Conservation (phyloP, 2,113 vertebrate genomes). For the Anser brachyrhynchus region DNA sequence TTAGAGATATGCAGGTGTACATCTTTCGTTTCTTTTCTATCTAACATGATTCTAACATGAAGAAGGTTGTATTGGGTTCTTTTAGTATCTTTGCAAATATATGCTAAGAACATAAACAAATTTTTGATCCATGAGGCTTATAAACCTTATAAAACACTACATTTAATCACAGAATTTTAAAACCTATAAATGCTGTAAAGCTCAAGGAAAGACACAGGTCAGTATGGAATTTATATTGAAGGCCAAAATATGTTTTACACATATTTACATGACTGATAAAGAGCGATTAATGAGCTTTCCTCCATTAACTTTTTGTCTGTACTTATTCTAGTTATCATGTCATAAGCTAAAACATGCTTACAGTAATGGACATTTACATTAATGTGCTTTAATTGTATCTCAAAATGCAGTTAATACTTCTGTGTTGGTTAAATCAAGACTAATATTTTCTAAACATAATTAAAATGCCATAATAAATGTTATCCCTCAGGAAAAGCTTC, state of each 20-base stretch:
- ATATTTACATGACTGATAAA: conserved; percentile 62
- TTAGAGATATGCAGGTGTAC: background rate
- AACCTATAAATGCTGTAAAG: background rate
- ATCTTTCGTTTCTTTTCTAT: background rate
- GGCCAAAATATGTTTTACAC: conserved; percentile 43
- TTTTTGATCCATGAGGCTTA: background rate
- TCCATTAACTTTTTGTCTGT: conserved; percentile 25
- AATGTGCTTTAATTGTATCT: conserved; percentile 15
- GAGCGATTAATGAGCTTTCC: conserved; percentile 42
- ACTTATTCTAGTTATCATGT: conserved; percentile 17
- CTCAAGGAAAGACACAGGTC: conserved; percentile 7
- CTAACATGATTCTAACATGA: too few relatives aligned
- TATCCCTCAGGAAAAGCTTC: conserved; percentile 21
- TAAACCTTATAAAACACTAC: background rate
- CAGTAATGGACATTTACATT: background rate
- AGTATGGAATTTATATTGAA: conserved; percentile 1
- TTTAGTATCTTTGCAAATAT: background rate
- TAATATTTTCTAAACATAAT: conserved; percentile 39
- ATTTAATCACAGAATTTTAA: conserved; percentile 3
- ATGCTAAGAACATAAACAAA: background rate
- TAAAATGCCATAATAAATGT: conserved; percentile 34
- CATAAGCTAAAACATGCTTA: background rate
- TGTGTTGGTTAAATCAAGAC: background rate
- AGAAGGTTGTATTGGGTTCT: background rate
- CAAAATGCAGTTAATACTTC: conserved; percentile 35